These are phyloP conservation scores for Sympetrum striolatum DNA, from an alignment of 2,888 invertebrate species.

Conservation along the genomic window DNA sequence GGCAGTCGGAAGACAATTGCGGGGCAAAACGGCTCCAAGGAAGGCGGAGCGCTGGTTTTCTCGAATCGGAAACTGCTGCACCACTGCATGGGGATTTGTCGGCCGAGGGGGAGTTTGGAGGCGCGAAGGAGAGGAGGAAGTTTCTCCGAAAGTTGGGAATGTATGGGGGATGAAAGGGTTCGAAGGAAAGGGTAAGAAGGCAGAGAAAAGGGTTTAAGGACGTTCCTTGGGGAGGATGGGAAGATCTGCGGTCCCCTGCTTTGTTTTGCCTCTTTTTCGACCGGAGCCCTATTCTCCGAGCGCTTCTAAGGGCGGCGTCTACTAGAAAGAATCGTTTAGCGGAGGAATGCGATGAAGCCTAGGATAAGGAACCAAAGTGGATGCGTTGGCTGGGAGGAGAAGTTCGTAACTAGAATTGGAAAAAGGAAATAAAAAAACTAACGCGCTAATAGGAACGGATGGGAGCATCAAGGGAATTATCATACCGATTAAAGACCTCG, in stretches of 20 bases:
- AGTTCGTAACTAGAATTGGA: background rate
- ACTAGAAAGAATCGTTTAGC: background rate
- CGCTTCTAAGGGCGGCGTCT: background rate
- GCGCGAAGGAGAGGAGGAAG: background rate
- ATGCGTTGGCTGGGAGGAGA: background rate
- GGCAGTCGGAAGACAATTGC: constrained; percentile 4
- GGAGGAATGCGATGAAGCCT: background rate
- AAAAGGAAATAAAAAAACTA: background rate
- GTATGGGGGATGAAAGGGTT: background rate
- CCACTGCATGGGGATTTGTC: background rate
- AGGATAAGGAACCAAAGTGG: background rate
- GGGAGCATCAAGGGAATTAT: background rate
- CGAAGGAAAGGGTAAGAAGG: background rate
- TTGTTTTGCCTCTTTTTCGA: background rate
- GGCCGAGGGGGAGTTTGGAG: background rate
- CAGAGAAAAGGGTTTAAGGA: background rate
- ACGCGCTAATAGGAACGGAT: background rate
- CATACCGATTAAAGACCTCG: background rate
- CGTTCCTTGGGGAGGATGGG: background rate
- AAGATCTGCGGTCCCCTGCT: background rate
- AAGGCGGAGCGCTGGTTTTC: background rate
- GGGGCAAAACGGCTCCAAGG: background rate
- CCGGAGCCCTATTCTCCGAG: background rate
- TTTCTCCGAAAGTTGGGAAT: background rate
- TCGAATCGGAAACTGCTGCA: background rate